Conservation (phyloP, 2,797 vertebrate species). For the Lepidocolaptes lacrymiger region DNA sequence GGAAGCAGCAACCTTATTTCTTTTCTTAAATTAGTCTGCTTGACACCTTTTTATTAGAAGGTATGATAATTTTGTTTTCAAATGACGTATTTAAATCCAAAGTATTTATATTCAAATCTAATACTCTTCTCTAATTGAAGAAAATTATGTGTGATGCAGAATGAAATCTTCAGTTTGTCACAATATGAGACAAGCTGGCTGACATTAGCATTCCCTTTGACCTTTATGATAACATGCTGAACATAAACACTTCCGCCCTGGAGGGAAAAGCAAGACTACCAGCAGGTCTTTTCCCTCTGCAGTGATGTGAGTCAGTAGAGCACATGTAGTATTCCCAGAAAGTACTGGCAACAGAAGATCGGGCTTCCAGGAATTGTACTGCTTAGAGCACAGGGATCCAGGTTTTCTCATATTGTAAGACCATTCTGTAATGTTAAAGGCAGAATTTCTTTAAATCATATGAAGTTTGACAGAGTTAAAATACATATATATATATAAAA, state of each 20-base stretch:
- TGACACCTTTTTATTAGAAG: not conserved
- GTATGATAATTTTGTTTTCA: not conserved
- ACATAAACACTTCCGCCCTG: not conserved
- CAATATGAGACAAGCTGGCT: not conserved
- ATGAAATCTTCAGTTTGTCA: not conserved
- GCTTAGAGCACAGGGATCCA: not conserved
- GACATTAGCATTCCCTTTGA: not conserved
- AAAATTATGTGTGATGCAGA: not conserved
- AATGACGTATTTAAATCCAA: not conserved
- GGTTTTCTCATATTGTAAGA: not conserved
- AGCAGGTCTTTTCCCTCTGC: not conserved
- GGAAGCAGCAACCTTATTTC: not conserved
- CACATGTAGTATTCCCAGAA: constrained; percentile 9
- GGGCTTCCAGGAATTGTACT: constrained; percentile 17
- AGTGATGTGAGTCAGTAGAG: not conserved
- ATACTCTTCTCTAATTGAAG: not conserved
- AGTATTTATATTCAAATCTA: not conserved
- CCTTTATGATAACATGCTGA: not conserved
- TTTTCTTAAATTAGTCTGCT: not conserved
- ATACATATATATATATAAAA: not conserved
- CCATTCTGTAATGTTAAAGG: not conserved
- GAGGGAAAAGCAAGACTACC: not conserved
- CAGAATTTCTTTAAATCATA: not conserved
- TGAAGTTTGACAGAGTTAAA: not conserved
- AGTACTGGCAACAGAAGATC: not conserved